phyloP scores from a whole-genome alignment of 2,888 invertebrate species.

The Petrolisthes manimaculis region DNA sequence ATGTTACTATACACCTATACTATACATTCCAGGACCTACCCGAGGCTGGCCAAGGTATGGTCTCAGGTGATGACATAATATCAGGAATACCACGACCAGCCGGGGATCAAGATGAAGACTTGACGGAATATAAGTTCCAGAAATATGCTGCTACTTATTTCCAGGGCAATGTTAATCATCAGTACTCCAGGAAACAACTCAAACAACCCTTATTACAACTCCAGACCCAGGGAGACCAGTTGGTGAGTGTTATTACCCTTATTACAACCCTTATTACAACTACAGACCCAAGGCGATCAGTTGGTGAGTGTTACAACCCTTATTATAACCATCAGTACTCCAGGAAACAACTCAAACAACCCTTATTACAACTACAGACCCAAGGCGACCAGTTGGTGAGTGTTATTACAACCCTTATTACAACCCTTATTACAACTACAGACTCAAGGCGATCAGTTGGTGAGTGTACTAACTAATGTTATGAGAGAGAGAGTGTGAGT shows the following conservation, averaged over 20 bases:
- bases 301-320: too few species aligned
- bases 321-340: conserved; percentile 96
- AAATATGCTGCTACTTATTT: conserved; percentile 99
- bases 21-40: conserved; percentile 78
- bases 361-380: conserved; percentile 90
- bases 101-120: conserved; percentile 89
- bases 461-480: too few species aligned
- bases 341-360: conserved; percentile 92
- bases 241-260: too few species aligned
- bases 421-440: conserved; percentile 92
- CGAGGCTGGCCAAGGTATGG: conserved; percentile 71
- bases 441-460: conserved; percentile 93
- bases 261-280: conserved; percentile 89
- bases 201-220: conserved; percentile 93
- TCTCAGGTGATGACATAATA: conserved; percentile 78
- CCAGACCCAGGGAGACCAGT: conserved; percentile 93
- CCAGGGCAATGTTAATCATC: conserved; percentile 94
- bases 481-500: conserved; percentile 93
- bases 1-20: too few species aligned
- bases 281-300: conserved; percentile 95
- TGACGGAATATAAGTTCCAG: conserved; percentile 97
- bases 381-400: conserved; percentile 90
- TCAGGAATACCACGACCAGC: conserved; percentile 81
- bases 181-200: conserved; percentile 92
- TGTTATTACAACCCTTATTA: too few species aligned